Evolutionary conservation across 2,797 vertebrate species (phyloP), one percentile per base, ranked within the genome.

Genomic region (Botia kubotai): DNA sequence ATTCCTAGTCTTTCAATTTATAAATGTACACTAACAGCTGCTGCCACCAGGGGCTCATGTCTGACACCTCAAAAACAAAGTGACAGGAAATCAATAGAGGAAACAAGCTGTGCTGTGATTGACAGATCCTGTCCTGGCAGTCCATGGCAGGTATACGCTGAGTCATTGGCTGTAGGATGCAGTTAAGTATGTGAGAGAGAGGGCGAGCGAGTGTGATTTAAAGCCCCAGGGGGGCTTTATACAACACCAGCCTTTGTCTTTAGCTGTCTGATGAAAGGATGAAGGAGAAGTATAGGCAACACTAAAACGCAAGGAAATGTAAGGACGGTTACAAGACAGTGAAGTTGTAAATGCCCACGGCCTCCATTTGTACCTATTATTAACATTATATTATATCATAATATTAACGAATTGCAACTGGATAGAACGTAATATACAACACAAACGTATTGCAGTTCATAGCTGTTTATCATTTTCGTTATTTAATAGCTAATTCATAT

Each of bases 41-140:
- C 36, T 26, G 50, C n/a, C 23, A 72, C 36, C 65, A 50, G 65
- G 75, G 79, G 33, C 65, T 48, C 23, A 13, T 60, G 43, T 81
- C 65, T 62, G 65, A 81, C 65, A 14, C 48, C 48, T 71, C 7
- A 46, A 16, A 79, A 76, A 67, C 65, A 65, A 68, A 29, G 48
- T 57, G 46, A 73, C 63, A 71, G 74, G 19, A 80, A 85, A 39
- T 69, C 19, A 13, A 69, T 29, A 46, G 19, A 77, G 58, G n/a
- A 26, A 19, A n/a, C 39, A 43, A 60, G 81, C 39, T 60, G 58
- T 33, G 43, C 19, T 69, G 14, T 66, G 65, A 85, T 55, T 71
- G 84, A 78, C 74, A 74, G 74, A 62, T 80, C 55, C 21, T 63
- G 76, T 53, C 43, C 29, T 39, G 53, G 46, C 75, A 29, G 53